Evolutionary conservation across 2,888 invertebrate genomes (phyloP).

Genomic region (Glomeris marginata): DNA sequence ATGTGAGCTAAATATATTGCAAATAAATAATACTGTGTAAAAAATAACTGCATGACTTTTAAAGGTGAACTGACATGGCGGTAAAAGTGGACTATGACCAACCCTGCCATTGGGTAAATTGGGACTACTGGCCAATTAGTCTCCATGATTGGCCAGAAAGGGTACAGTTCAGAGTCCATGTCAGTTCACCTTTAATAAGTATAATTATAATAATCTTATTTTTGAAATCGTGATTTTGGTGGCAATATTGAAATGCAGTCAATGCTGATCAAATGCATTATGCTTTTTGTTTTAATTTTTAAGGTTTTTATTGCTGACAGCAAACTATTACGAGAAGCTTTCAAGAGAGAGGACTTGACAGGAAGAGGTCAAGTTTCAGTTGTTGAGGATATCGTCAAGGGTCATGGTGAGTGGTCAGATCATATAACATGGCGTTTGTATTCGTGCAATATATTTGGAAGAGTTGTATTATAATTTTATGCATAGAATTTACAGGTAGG

Average conservation of each 20-base stretch:
- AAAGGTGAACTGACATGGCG: no score
- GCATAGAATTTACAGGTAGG: background rate
- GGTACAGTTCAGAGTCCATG: no score
- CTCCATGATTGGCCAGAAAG: no score
- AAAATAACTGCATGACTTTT: no score
- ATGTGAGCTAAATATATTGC: no score
- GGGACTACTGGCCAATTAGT: no score
- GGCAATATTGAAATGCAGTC: background rate
- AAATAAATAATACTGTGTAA: no score
- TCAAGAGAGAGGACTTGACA: slow-evolving; percentile 53
- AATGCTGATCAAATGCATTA: background rate
- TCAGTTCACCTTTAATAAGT: no score
- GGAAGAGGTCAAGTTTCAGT: slow-evolving; percentile 64
- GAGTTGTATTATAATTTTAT: background rate
- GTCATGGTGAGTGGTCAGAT: slow-evolving; percentile 69
- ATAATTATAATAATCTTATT: background rate
- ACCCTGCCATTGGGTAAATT: no score
- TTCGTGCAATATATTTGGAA: background rate
- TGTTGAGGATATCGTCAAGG: slow-evolving; percentile 65
- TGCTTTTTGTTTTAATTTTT: background rate
- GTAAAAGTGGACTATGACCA: no score
- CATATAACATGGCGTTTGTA: no score
- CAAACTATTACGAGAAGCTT: slow-evolving; percentile 50
- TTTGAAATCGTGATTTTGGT: background rate
- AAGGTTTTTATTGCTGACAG: slow-evolving; percentile 58